Conservation (phyloP, 2,888 invertebrate genomes). For the Gymnosoma rotundatum region DNA sequence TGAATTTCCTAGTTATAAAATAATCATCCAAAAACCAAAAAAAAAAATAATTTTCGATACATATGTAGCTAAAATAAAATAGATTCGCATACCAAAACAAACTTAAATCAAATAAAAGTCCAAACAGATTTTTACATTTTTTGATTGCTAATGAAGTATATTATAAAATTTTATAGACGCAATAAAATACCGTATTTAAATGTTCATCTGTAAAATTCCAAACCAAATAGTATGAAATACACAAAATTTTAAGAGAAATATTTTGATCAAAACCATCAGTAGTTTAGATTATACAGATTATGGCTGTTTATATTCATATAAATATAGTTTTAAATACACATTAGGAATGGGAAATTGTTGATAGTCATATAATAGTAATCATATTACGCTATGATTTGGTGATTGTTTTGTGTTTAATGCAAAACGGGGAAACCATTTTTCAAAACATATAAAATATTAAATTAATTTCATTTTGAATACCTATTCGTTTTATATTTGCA, state of each 20-base stretch:
- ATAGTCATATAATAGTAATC: conserved; percentile 28
- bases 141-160: conserved; percentile 60
- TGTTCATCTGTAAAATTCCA: conserved; percentile 36
- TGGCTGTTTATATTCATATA: conserved; percentile 20
- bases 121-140: conserved; percentile 39
- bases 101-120: conserved; percentile 11
- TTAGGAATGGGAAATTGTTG: conserved; percentile 33
- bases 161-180: conserved; percentile 56
- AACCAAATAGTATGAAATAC: background rate
- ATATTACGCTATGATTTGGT: conserved; percentile 18
- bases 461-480: background rate
- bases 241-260: conserved; percentile 14
- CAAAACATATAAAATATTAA: background rate
- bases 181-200: conserved; percentile 61
- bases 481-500: background rate
- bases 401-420: background rate
- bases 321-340: conserved; percentile 39
- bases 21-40: conserved; percentile 13
- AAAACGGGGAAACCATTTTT: background rate
- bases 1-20: conserved; percentile 46
- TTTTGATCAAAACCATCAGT: conserved; percentile 14
- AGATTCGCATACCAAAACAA: background rate
- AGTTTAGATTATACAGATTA: conserved; percentile 33
- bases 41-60: background rate
- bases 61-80: background rate